Conservation (phyloP, 2,113 vertebrate species). For the Nyctibius bracteatus region DNA sequence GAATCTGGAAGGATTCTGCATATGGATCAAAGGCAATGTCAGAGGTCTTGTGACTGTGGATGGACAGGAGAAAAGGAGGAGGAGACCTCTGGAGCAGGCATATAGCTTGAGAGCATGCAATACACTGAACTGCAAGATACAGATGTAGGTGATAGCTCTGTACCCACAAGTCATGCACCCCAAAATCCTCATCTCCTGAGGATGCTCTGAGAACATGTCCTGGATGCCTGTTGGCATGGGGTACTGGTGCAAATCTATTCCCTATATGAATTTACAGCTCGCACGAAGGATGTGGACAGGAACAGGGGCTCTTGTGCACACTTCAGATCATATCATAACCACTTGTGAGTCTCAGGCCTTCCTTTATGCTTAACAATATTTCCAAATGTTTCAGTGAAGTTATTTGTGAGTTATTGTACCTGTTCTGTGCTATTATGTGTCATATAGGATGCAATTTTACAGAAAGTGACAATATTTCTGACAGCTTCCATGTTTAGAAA, state of each 20-base stretch:
- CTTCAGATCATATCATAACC: not conserved
- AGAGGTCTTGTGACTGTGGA: not conserved
- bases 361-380: not conserved
- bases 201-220: not conserved
- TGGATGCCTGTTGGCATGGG: not conserved
- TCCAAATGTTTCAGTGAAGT: not conserved
- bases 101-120: not conserved
- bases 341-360: not conserved
- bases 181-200: not conserved
- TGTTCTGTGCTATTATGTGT: not conserved
- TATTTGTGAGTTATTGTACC: not conserved
- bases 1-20: not conserved
- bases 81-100: not conserved
- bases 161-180: not conserved
- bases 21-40: not conserved
- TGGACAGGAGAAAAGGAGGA: not conserved
- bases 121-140: not conserved
- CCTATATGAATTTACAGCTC: not conserved
- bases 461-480: not conserved
- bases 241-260: not conserved
- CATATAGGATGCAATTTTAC: not conserved
- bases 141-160: not conserved
- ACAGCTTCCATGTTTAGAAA: not conserved
- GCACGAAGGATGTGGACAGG: not conserved
- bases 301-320: not conserved